Base-by-base conservation (phyloP, 2,113 vertebrate genomes). In the Cyphomyrus plagiostoma region DNA sequence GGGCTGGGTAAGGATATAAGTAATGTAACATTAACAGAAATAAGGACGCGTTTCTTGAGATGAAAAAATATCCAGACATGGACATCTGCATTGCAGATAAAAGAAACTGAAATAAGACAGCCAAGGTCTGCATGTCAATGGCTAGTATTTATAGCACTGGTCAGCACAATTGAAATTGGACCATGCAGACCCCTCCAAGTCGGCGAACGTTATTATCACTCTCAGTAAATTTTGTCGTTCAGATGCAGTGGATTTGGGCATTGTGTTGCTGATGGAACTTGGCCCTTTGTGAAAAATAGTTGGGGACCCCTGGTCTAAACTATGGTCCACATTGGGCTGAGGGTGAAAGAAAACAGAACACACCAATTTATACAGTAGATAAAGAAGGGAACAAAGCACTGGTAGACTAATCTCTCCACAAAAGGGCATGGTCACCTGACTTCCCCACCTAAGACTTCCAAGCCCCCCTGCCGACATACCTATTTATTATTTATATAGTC, bases 341-440 rank as follows among this genome's bases (percentile, higher is more conserved):
- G 62, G 62, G n/a, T 70, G 26, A 70, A 66, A 26, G n/a, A 26
- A 66, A 66, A 66, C 23, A 66, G n/a, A 26, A 70, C 62, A 70
- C 10, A 70, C 62, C 62, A 13, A 70, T 70, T 70, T 26, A 30
- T 70, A 35, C 35, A 35, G 35, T 35, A 70, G n/a, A 30, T 70
- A 70, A 13, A 86, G 92, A 70, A 30, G n/a, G 62, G 62, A 70
- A 70, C 62, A 70, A 70, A 26, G 62, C 86, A 92, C 93, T 93
- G 90, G 91, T 91, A 92, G 88, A 23, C n/a, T 45, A 70, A 87
- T 19, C 35, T 56, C 48, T 58, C 35, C 26, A 77, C 89, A 88
- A 46, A 82, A 15, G 62, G n/a, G 26, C 62, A 70, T 70, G 62
- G 62, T 30, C 62, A 70, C 62, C 62, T 30, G 62, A 30, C 62